phyloP scores from a whole-genome alignment of 2,888 invertebrate genomes.

The Lithosia quadra region DNA sequence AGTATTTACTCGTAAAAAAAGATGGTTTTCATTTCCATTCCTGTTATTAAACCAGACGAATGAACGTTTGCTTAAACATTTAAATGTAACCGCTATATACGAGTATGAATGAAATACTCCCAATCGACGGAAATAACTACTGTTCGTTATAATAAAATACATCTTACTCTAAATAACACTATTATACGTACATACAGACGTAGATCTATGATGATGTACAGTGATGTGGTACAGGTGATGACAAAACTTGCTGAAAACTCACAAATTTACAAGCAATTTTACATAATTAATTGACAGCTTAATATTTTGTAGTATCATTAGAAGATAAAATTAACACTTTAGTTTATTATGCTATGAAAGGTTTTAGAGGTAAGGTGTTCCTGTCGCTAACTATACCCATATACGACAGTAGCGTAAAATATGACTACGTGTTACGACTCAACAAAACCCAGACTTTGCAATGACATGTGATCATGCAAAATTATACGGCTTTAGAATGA shows the following conservation, averaged over 20 bases:
- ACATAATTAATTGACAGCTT: too few species aligned
- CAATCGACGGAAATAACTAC: background rate
- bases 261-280: background rate
- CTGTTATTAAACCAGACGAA: background rate
- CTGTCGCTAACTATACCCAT: background rate
- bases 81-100: background rate
- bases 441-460: slow-evolving; percentile 20
- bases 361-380: background rate
- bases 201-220: too few species aligned
- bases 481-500: slow-evolving; percentile 14
- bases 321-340: background rate
- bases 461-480: slow-evolving; percentile 18
- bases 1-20: background rate
- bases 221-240: too few species aligned
- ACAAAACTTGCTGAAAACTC: background rate
- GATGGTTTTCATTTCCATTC: background rate
- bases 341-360: background rate
- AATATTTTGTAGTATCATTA: too few species aligned
- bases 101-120: background rate
- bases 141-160: too few species aligned
- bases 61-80: background rate
- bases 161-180: too few species aligned
- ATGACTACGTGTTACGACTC: slow-evolving; percentile 15
- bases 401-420: slow-evolving; percentile 3
- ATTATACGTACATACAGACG: too few species aligned